These are phyloP conservation scores for Elaphurus davidianus DNA, from an alignment of 2,113 vertebrate genomes.

Conservation along the genomic window DNA sequence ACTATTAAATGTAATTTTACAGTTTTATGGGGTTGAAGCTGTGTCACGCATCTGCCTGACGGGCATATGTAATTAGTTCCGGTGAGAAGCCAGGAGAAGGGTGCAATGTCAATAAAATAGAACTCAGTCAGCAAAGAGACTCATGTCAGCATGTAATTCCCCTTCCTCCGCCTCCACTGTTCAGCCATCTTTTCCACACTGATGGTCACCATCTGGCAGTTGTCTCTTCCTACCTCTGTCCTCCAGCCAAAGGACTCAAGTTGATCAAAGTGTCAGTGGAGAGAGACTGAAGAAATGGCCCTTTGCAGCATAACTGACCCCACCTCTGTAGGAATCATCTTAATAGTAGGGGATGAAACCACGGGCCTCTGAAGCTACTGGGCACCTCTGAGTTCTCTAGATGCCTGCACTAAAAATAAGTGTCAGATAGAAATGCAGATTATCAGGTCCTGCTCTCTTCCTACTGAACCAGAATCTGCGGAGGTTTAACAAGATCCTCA, in stretches of 20 bases:
- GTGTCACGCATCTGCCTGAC: not conserved
- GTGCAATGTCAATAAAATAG: not conserved
- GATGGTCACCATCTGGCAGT: not conserved
- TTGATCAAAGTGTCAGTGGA: not conserved
- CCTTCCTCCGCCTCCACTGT: not conserved
- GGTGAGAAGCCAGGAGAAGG: not conserved
- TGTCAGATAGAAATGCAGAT: not conserved
- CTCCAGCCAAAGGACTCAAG: not conserved
- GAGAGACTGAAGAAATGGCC: not conserved
- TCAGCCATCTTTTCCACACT: not conserved
- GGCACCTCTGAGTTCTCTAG: not conserved
- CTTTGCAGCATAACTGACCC: not conserved
- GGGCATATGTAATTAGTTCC: conserved; percentile 35
- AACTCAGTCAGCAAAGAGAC: not conserved
- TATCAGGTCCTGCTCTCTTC: not conserved
- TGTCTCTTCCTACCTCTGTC: not conserved
- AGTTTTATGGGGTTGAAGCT: not conserved
- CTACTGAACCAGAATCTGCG: not conserved
- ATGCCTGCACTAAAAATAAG: not conserved
- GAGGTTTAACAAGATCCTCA: not conserved
- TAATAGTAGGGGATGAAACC: not conserved
- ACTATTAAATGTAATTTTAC: not conserved
- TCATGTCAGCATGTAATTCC: not conserved
- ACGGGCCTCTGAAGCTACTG: not conserved
- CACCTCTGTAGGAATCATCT: not conserved